Percentiles rank a stretch among this genome's conserved stretches.
Conservation (phyloP, 2,888 invertebrate species). For the Phyllotreta cruciferae region DNA sequence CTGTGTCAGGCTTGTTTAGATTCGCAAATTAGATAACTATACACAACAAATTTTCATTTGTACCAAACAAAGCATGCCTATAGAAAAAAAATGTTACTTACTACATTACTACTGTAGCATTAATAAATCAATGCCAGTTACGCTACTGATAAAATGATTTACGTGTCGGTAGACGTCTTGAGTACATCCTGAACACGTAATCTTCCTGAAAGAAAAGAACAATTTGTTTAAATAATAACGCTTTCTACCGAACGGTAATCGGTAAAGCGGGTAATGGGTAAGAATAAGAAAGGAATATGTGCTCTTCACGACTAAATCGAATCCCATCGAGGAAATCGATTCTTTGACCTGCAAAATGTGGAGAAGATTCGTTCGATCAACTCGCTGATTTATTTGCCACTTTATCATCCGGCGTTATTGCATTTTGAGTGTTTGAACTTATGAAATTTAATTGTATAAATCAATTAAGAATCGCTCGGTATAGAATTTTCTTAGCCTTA, state of each 20-base stretch:
- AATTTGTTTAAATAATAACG: slow-evolving; percentile 35
- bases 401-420: too few species aligned
- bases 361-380: neutral
- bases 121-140: neutral
- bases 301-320: neutral
- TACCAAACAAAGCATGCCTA: too few species aligned
- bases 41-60: too few species aligned
- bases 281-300: slow-evolving; percentile 22
- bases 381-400: too few species aligned
- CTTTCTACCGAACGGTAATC: slow-evolving; percentile 33
- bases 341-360: neutral
- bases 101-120: too few species aligned
- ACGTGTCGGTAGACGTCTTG: slow-evolving; percentile 20
- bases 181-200: slow-evolving; percentile 31
- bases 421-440: too few species aligned
- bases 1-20: too few species aligned
- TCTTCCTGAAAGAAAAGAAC: slow-evolving; percentile 31
- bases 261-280: slow-evolving; percentile 28
- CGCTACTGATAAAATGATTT: slow-evolving; percentile 8
- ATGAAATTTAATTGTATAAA: too few species aligned
- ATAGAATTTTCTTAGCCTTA: too few species aligned
- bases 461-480: too few species aligned
- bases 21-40: too few species aligned
- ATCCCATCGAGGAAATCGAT: slow-evolving; percentile 16
- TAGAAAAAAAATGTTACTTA: too few species aligned